phyloP scores from a whole-genome alignment of 2,888 invertebrate species.

The Ichneumon xanthorius region DNA sequence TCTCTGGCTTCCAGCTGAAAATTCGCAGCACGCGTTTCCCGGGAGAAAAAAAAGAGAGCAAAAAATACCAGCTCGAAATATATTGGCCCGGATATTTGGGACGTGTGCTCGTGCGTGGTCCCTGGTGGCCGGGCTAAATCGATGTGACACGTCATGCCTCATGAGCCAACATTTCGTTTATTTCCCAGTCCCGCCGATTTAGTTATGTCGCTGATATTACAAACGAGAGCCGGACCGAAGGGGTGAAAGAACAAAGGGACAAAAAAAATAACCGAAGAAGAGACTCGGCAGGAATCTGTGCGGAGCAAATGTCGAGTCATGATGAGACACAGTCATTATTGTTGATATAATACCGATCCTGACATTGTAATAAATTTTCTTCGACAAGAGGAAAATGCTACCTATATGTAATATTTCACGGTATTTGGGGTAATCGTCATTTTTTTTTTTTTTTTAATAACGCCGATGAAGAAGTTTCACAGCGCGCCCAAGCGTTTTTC shows the following conservation, averaged over 20 bases:
- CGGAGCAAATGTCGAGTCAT: conserved; percentile 28
- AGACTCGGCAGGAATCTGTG: neutral
- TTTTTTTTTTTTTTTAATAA: conserved; percentile 21
- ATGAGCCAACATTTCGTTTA: conserved; percentile 23
- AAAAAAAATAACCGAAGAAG: neutral
- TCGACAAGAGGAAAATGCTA: neutral
- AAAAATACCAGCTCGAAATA: conserved; percentile 14
- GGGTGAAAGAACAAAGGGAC: conserved; percentile 11
- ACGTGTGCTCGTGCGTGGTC: neutral
- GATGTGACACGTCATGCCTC: conserved; percentile 8
- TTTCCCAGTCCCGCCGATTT: conserved; percentile 22
- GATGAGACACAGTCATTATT: conserved; percentile 24
- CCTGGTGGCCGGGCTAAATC: neutral
- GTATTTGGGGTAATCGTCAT: conserved; percentile 35
- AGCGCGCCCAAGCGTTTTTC: conserved; percentile 13
- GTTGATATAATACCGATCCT: neutral
- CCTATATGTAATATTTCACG: conserved; percentile 9
- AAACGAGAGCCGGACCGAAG: conserved; percentile 5
- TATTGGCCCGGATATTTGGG: conserved; percentile 13
- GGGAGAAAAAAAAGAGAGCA: conserved; percentile 1
- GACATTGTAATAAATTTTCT: neutral
- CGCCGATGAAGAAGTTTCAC: conserved; percentile 25
- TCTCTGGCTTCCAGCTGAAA: conserved; percentile 13
- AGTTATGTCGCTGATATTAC: conserved; percentile 32
- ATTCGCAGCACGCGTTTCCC: conserved; percentile 8